Evolutionary conservation across 1,140 invertebrate genomes (phyloP).

Genomic region (Mylabris phalerata): DNA sequence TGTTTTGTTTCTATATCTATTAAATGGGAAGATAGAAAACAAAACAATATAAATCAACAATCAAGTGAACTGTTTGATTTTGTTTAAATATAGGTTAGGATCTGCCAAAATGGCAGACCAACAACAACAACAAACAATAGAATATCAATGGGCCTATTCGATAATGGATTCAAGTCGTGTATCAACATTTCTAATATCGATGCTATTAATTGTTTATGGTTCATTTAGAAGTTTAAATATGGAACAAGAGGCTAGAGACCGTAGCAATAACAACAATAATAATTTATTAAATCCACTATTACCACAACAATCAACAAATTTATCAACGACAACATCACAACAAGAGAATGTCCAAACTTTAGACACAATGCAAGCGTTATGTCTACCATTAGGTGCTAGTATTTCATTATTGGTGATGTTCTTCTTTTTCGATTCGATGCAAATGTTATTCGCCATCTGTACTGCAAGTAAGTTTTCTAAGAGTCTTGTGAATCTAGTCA

Average conservation of each 20-base stretch:
- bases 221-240: constrained; percentile 89
- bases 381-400: constrained; percentile 91
- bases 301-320: constrained; percentile 23
- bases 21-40: no score
- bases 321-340: constrained; percentile 47
- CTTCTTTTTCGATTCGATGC: constrained; percentile 98
- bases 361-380: constrained; percentile 94
- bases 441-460: constrained; percentile 94
- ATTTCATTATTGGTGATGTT: constrained; percentile 96
- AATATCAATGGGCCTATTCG: constrained; percentile 80
- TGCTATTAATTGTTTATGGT: constrained; percentile 95
- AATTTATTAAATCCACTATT: constrained; percentile 47
- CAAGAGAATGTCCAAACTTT: constrained; percentile 70
- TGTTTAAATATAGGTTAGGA: no score
- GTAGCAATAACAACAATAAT: constrained; percentile 48
- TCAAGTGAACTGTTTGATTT: no score
- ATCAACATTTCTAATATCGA: constrained; percentile 95
- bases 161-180: constrained; percentile 95
- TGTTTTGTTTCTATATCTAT: no score
- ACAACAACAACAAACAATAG: constrained; percentile 39
- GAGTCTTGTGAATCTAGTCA: constrained; percentile 1
- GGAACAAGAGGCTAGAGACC: constrained; percentile 85
- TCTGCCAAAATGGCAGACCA: constrained; percentile 24
- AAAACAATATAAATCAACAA: no score
- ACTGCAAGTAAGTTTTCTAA: constrained; percentile 71